Evolutionary conservation across 2,888 invertebrate genomes (phyloP).

Genomic region (Lithophane semibrunnea): DNA sequence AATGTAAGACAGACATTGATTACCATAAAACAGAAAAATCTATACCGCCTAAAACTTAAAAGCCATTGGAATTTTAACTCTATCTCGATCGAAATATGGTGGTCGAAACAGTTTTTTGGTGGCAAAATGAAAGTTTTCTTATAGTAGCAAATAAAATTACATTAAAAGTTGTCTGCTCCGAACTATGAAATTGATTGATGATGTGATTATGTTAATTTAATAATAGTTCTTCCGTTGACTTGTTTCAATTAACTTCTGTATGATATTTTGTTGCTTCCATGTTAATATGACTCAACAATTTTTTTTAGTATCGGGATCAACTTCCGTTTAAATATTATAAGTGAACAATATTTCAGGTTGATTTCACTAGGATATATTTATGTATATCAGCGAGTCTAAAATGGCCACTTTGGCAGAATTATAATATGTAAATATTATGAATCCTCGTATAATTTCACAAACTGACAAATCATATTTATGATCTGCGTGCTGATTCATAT

Average conservation of each 20-base stretch:
- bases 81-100: not conserved
- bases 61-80: conserved; percentile 12
- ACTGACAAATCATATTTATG: too few relatives aligned
- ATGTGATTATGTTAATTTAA: conserved; percentile 49
- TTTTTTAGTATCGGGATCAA: not conserved
- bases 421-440: too few relatives aligned
- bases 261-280: not conserved
- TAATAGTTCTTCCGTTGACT: conserved; percentile 9
- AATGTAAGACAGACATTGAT: conserved; percentile 19
- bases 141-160: conserved; percentile 36
- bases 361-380: not conserved
- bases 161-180: conserved; percentile 23
- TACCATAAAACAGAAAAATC: not conserved
- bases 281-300: not conserved
- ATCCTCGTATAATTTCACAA: too few relatives aligned
- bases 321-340: not conserved
- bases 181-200: conserved; percentile 57
- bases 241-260: conserved; percentile 10
- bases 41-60: not conserved
- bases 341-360: not conserved
- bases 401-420: too few relatives aligned
- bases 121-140: not conserved
- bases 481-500: too few relatives aligned
- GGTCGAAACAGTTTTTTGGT: not conserved
- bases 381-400: too few relatives aligned